Evolutionary conservation across 2,797 vertebrate species (phyloP), one percentile per base, ranked within the genome.

Genomic region (Miichthys miiuy): DNA sequence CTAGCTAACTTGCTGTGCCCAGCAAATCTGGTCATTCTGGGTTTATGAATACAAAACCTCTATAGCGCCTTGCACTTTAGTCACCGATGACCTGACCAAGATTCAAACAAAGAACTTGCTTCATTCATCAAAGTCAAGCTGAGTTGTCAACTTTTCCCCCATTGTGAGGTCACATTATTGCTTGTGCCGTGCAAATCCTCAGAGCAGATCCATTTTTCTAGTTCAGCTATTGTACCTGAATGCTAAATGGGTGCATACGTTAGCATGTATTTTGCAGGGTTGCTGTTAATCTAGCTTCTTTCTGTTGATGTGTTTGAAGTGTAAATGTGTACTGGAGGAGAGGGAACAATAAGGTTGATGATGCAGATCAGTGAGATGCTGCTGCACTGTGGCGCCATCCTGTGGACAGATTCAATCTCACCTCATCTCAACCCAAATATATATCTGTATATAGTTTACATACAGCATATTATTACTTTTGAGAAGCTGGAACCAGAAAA

Each of bases 281-380:
- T 38, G 81, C 61, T 60, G 68, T 79, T 87, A 69, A 83, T 85
- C 80, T 71, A n/a, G 47, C 51, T 66, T 41, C 50, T 41, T 69
- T 50, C 71, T 74, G 52, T 79, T 61, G 55, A 68, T 68, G 68
- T 63, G 84, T 89, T 88, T 90, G 85, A 87, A 87, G 82, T 89
- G 85, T 88, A 85, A 91, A 91, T 84, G 25, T 68, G 50, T 77
- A n/a, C 65, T 85, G 79, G 54, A 72, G 69, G 65, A 77, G 80
- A 61, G 30, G 46, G 50, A 61, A 81, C 82, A 80, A 81, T 68
- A 18, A 81, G 72, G 77, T 60, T 60, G 41, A 76, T 27, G 34
- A 38, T 73, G 80, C 60, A 27, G 64, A 73, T 81, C n/a, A 27
- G 68, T n/a, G 46, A 72, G 64, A 63, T 23, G 42, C 64, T 51